Evolutionary conservation across 2,113 vertebrate species (phyloP), one percentile per base, ranked within the genome.

Genomic region (Larimichthys polyactis): DNA sequence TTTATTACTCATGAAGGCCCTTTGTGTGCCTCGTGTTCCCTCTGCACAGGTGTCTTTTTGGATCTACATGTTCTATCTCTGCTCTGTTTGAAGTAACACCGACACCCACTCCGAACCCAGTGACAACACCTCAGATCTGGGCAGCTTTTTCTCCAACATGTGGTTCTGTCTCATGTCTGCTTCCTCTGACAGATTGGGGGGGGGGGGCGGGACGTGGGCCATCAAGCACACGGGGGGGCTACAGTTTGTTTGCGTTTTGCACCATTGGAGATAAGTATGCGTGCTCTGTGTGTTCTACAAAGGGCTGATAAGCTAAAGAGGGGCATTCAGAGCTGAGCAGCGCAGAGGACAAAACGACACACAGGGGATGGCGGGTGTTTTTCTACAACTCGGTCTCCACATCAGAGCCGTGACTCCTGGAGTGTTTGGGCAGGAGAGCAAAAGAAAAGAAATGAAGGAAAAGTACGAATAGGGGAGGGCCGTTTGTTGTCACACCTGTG

Each of bases 211-310:
- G 29, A 32, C 86, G 75, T 29, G 67, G 68, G 68, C 73, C 75
- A 71, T 71, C 75, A 64, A 81, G 71, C 84, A 60, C 49, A 49
- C 11, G 5, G 81, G 5, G 81, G 71, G 78, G 71, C 67, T 24
- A 51, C 1, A 59, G 71, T 70, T 73, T 90, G 90, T 91, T 94
- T 92, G 90, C 79, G 88, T 91, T 93, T 88, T 88, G 90, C 93
- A 75, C 82, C 90, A 87, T 82, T 87, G 88, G 85, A 91, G 89
- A 90, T 91, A 91, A 94, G 90, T 84, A 75, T 64, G 78, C 60
- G 44, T 85, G 84, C 64, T 87, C 72, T 83, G 62, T 82, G 78
- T 27, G 67, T 29, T 85, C 27, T 57, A 89, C 86, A 85, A 82
- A 90, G 78, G 71, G 69, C 44, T 79, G 90, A 87, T 91, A 89